These are phyloP conservation scores for Apodemus speciosus DNA, from an alignment of 2,113 vertebrate species.

Conservation along the genomic window DNA sequence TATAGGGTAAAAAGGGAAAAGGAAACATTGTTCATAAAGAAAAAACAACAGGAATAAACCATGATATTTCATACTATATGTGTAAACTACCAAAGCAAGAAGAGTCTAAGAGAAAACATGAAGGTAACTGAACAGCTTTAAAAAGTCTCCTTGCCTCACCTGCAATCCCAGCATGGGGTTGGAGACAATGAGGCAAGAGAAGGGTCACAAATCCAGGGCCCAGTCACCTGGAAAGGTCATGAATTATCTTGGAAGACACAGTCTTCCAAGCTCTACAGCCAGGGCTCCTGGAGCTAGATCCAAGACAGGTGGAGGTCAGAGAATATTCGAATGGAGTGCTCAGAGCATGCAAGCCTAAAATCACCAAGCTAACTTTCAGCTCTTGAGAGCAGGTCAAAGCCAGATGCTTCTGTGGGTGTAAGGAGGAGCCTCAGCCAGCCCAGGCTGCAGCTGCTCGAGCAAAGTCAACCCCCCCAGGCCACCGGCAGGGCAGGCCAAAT, in stretches of 20 bases:
- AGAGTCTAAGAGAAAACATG: conserved; percentile 22
- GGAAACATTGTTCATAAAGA: conserved; percentile 52
- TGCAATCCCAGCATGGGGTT: neutral
- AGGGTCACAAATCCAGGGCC: neutral
- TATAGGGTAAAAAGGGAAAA: conserved; percentile 72
- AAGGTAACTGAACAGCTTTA: conserved; percentile 71
- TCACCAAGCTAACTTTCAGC: neutral
- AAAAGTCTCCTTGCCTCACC: neutral
- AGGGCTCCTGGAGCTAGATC: neutral
- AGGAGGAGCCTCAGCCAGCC: neutral
- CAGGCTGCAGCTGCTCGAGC: neutral
- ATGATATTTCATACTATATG: neutral
- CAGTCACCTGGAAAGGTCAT: neutral
- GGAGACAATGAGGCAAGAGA: neutral
- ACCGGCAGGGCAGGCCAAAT: fast-evolving
- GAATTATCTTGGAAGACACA: neutral
- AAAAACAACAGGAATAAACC: conserved; percentile 26
- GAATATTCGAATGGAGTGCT: neutral
- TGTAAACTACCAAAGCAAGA: conserved; percentile 65
- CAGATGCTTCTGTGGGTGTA: no score
- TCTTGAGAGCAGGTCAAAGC: neutral
- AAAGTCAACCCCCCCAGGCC: fast-evolving
- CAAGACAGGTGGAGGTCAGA: neutral
- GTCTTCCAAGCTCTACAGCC: neutral
- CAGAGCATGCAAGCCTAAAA: neutral